phyloP scores from a whole-genome alignment of 2,888 invertebrate genomes.

The Gibbula magus region DNA sequence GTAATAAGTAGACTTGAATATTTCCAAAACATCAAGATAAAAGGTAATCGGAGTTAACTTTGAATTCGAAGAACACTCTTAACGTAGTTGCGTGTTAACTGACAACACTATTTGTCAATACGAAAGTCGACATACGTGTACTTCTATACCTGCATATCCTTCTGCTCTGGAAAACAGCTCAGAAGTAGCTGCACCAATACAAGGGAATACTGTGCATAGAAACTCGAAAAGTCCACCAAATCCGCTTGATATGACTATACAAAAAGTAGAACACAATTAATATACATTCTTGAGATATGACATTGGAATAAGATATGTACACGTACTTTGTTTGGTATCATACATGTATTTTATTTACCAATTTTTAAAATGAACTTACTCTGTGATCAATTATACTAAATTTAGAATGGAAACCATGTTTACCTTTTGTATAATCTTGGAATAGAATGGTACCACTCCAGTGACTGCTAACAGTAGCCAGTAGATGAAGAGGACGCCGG shows the following conservation, averaged over 20 bases:
- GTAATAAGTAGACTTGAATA: neutral
- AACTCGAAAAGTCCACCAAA: conserved; percentile 48
- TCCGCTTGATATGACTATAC: conserved; percentile 44
- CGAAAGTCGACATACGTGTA: neutral
- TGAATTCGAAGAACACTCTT: neutral
- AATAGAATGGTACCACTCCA: conserved; percentile 56
- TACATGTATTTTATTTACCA: no score
- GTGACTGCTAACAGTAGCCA: conserved; percentile 54
- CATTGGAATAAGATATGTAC: no score
- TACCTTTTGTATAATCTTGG: conserved; percentile 46
- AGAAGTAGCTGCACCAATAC: conserved; percentile 52
- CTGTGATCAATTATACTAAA: no score
- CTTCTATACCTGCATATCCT: neutral
- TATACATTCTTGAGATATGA: no score
- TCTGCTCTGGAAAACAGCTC: conserved; percentile 56
- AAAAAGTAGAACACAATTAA: neutral
- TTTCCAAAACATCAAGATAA: neutral
- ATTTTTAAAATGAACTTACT: no score
- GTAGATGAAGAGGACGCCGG: conserved; percentile 63
- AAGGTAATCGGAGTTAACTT: neutral
- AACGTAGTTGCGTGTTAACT: neutral
- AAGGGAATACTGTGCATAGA: conserved; percentile 55
- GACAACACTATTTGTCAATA: neutral
- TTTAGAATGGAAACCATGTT: no score
- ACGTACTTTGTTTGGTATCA: no score